Conservation (phyloP, 2,888 invertebrate genomes). For the Tortricodes alternella region DNA sequence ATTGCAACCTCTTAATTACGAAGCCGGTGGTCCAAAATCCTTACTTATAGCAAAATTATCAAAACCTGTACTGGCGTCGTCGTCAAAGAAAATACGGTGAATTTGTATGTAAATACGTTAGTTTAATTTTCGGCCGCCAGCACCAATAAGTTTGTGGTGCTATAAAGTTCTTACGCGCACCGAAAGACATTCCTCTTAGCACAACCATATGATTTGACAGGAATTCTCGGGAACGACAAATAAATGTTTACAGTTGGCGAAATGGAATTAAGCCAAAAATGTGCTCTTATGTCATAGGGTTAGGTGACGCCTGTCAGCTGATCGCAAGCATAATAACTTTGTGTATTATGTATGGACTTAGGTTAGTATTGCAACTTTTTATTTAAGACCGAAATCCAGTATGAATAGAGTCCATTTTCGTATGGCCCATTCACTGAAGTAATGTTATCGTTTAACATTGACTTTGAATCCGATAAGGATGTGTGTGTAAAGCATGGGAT, state of each 20-base stretch:
- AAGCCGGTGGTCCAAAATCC: no score
- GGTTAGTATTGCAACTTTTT: slow-evolving; percentile 46
- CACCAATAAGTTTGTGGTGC: slow-evolving; percentile 7
- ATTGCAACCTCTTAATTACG: no score
- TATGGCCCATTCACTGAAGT: slow-evolving; percentile 18
- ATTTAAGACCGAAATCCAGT: fast-evolving
- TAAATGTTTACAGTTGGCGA: slow-evolving; percentile 6
- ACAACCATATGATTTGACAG: slow-evolving; percentile 45
- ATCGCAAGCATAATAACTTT: slow-evolving; percentile 44
- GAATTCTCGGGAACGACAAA: slow-evolving; percentile 38
- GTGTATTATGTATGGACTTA: slow-evolving; percentile 55
- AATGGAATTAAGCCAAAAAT: slow-evolving; percentile 6
- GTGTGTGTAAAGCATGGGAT: slow-evolving; percentile 25
- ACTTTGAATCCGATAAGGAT: slow-evolving; percentile 21
- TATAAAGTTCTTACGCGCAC: slow-evolving; percentile 21
- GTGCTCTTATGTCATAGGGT: slow-evolving; percentile 30
- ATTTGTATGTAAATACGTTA: background rate
- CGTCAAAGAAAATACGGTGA: no score
- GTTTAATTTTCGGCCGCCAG: background rate
- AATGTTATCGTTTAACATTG: slow-evolving; percentile 29
- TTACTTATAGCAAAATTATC: no score
- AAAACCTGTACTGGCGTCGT: no score
- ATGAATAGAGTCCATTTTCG: slow-evolving; percentile 33
- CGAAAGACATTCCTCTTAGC: slow-evolving; percentile 38
- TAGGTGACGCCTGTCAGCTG: slow-evolving; percentile 23